Evolutionary conservation across 2,888 invertebrate genomes (phyloP).

Genomic region (Auanema sp.): DNA sequence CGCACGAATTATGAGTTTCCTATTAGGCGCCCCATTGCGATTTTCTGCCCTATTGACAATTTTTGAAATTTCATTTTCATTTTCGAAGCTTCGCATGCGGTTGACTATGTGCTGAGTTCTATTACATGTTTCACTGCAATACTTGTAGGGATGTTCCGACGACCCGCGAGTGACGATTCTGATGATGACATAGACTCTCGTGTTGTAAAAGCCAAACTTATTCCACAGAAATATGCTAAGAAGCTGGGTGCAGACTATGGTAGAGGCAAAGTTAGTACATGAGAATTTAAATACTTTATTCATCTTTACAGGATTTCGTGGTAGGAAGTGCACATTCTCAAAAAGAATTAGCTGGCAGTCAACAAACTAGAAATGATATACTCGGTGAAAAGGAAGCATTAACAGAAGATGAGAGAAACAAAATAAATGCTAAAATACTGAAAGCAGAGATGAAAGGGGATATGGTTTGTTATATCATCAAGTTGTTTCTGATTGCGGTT

Average conservation of each 20-base stretch:
- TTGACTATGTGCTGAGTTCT: no score
- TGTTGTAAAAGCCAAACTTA: slow-evolving; percentile 49
- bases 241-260: slow-evolving; percentile 42
- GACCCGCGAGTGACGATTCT: slow-evolving; percentile 43
- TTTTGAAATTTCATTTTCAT: no score
- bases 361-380: slow-evolving; percentile 26
- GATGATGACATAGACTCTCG: slow-evolving; percentile 36
- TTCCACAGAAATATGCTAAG: slow-evolving; percentile 42
- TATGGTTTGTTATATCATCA: slow-evolving; percentile 65
- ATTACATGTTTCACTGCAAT: no score
- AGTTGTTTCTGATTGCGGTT: slow-evolving; percentile 4
- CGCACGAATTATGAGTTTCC: no score
- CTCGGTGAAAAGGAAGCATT: slow-evolving; percentile 20
- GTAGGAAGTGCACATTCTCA: slow-evolving; percentile 39
- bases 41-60: no score
- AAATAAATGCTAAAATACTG: slow-evolving; percentile 83
- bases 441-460: slow-evolving; percentile 93
- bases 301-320: slow-evolving; percentile 34
- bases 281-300: background rate
- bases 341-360: slow-evolving; percentile 47
- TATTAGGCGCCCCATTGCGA: no score
- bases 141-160: slow-evolving; percentile 39
- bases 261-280: slow-evolving; percentile 27
- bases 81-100: no score
- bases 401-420: slow-evolving; percentile 77